Conservation (phyloP, 2,888 invertebrate species). For the Rhagophthalmus giganteus region DNA sequence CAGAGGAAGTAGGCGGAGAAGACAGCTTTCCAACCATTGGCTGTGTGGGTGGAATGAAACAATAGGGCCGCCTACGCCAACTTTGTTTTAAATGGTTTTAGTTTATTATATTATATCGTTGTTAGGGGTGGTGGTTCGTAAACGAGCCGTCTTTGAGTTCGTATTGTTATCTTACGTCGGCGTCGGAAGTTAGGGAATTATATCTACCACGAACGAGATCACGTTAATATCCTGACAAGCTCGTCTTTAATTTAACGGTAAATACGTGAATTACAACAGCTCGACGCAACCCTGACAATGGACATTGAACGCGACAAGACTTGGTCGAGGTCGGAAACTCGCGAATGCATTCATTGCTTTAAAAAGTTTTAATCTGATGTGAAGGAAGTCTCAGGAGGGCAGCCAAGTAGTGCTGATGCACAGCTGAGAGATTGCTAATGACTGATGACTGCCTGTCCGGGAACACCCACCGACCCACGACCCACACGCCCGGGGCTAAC, state of each 20-base stretch:
- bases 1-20: constrained; percentile 44
- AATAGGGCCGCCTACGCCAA: constrained; percentile 37
- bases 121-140: constrained; percentile 6
- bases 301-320: background rate
- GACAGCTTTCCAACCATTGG: constrained; percentile 42
- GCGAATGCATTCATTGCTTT: too few relatives aligned
- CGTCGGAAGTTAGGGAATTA: too few relatives aligned
- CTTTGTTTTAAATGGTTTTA: constrained; percentile 20
- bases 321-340: background rate
- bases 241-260: too few relatives aligned
- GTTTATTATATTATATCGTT: constrained; percentile 10
- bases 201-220: too few relatives aligned
- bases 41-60: constrained; percentile 45
- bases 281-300: background rate
- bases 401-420: constrained; percentile 18
- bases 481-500: constrained; percentile 31
- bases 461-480: constrained; percentile 26
- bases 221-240: too few relatives aligned
- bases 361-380: background rate
- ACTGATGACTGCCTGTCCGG: constrained; percentile 32
- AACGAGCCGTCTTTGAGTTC: background rate
- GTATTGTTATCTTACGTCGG: too few relatives aligned
- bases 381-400: constrained; percentile 11
- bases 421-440: constrained; percentile 28
- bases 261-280: background rate